A percentile compares a stretch with the other conserved stretches of the same genome.
Conservation (phyloP, 2,113 vertebrate genomes). For the Protobothrops mucrosquamatus region DNA sequence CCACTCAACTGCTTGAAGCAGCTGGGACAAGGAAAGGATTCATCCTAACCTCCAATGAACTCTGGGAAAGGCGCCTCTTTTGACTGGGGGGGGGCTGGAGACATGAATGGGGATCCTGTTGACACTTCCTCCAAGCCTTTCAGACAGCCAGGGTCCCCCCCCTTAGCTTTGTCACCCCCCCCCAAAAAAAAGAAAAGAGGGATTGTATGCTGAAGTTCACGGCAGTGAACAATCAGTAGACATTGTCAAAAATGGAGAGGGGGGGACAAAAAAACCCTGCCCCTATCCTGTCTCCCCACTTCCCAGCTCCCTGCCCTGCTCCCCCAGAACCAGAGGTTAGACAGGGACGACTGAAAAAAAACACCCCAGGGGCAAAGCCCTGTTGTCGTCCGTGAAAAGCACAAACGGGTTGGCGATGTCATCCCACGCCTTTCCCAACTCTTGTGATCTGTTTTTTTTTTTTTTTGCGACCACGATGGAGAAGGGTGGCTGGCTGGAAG, state of each 20-base stretch:
- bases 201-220: slow-evolving; percentile 11
- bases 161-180: background rate
- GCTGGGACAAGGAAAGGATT: slow-evolving; percentile 3
- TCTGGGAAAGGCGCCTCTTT: background rate
- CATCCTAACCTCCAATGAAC: background rate
- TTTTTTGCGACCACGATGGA: background rate
- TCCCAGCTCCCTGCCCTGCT: background rate
- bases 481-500: background rate
- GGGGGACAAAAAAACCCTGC: background rate
- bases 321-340: background rate
- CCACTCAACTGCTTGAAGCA: background rate
- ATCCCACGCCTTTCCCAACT: background rate
- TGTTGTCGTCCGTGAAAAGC: background rate
- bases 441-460: background rate
- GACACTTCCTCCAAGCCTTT: background rate
- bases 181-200: too few relatives aligned
- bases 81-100: background rate
- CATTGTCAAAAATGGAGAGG: background rate
- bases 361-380: background rate
- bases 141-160: background rate
- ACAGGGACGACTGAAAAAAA: too few relatives aligned
- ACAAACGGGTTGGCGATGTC: background rate
- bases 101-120: slow-evolving; percentile 8
- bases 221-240: background rate
- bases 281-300: background rate